Evolutionary conservation across 2,797 vertebrate species (phyloP).

Genomic region (Ctenosaura bakeri): DNA sequence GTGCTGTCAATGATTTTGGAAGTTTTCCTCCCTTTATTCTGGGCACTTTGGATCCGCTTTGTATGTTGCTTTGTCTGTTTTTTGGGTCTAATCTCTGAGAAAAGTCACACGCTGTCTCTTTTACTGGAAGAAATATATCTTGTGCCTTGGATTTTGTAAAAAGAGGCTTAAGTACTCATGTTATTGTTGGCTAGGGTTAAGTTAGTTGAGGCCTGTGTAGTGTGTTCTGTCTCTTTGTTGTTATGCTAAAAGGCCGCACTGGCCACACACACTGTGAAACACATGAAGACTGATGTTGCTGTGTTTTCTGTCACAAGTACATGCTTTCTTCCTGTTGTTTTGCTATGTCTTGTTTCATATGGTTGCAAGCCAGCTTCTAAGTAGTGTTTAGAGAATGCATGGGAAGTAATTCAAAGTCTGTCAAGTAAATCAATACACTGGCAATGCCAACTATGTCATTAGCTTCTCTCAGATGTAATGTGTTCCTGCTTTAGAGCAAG

Average conservation of each 20-base stretch:
- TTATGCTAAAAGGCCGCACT: too few species aligned
- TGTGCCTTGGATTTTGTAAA: too few species aligned
- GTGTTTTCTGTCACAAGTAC: background rate
- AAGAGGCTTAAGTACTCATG: too few species aligned
- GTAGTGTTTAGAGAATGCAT: background rate
- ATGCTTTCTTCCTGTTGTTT: background rate
- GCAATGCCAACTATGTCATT: background rate
- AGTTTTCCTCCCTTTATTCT: background rate
- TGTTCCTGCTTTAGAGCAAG: fast-evolving
- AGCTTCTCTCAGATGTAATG: conserved; percentile 3
- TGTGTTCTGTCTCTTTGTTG: too few species aligned
- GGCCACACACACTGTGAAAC: fast-evolving
- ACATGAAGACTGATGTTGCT: background rate
- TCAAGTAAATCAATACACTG: background rate
- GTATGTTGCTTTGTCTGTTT: background rate
- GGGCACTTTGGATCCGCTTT: background rate
- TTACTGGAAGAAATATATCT: too few species aligned
- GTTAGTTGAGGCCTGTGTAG: too few species aligned
- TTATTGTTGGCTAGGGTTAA: too few species aligned
- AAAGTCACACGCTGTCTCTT: background rate
- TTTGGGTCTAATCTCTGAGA: background rate
- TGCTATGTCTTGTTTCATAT: background rate
- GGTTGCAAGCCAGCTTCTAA: background rate
- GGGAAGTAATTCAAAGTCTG: conserved; percentile 9
- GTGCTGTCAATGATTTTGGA: background rate